Evolutionary conservation across 2,113 vertebrate genomes (phyloP).

Genomic region (Camelus bactrianus): DNA sequence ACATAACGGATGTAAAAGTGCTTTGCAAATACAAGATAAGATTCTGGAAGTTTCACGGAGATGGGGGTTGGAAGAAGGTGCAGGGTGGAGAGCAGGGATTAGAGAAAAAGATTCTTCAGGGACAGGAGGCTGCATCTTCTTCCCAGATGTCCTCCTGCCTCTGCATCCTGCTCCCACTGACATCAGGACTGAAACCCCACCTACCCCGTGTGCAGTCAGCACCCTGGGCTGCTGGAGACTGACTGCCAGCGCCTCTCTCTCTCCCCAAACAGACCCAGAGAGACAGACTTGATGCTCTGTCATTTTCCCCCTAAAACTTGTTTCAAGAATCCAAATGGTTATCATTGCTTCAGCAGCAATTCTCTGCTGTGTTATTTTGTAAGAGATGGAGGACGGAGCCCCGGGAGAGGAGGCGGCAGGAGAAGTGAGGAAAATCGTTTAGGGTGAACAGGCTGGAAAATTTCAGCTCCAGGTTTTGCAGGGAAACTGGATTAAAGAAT

Average conservation of each 20-base stretch:
- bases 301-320: background rate
- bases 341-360: background rate
- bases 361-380: background rate
- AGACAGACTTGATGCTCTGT: background rate
- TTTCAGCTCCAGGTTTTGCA: background rate
- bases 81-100: background rate
- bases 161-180: background rate
- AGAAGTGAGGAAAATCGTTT: background rate
- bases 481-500: conserved; percentile 16
- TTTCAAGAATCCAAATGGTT: background rate
- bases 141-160: background rate
- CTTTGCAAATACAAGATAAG: background rate
- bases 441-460: conserved; percentile 7
- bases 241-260: background rate
- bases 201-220: rapidly evolving
- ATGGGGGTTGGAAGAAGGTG: background rate
- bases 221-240: too few relatives aligned
- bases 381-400: rapidly evolving
- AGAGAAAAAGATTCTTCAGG: background rate
- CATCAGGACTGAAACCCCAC: rapidly evolving
- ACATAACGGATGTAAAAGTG: background rate
- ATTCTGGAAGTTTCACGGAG: conserved; percentile 20
- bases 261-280: background rate
- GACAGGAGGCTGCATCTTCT: background rate
- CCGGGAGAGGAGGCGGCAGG: rapidly evolving